phyloP scores from a whole-genome alignment of 2,113 vertebrate species.

The Pteropus alecto region DNA sequence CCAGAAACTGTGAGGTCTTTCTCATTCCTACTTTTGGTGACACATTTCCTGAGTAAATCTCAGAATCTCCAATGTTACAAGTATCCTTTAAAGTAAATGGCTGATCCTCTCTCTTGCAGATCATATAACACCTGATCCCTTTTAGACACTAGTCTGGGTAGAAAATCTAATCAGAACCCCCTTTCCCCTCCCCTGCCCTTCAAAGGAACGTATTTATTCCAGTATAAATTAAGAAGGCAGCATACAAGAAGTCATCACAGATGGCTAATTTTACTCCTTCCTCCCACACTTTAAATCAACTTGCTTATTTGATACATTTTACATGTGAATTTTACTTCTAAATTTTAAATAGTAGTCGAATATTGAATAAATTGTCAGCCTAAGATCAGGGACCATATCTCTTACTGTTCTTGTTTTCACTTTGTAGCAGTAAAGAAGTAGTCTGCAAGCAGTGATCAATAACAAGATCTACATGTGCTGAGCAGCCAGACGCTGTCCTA shows the following conservation, averaged over 20 bases:
- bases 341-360: conserved; percentile 57
- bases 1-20: neutral
- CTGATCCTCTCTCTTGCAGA: neutral
- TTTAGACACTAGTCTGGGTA: neutral
- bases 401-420: neutral
- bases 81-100: neutral
- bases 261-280: conserved; percentile 56
- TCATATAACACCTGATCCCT: neutral
- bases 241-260: conserved; percentile 36
- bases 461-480: neutral
- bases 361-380: conserved; percentile 16
- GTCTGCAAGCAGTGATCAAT: neutral
- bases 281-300: conserved; percentile 38
- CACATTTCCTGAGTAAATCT: neutral
- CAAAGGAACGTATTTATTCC: neutral
- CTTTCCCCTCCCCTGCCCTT: neutral
- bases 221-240: conserved; percentile 41
- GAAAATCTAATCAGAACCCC: neutral
- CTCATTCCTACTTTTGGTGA: neutral
- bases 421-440: neutral
- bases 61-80: neutral
- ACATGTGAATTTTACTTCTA: conserved; percentile 43
- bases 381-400: neutral
- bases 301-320: conserved; percentile 64
- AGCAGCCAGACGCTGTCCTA: neutral